Base-by-base conservation (phyloP, 2,113 vertebrate species). In the Acanthochromis polyacanthus region DNA sequence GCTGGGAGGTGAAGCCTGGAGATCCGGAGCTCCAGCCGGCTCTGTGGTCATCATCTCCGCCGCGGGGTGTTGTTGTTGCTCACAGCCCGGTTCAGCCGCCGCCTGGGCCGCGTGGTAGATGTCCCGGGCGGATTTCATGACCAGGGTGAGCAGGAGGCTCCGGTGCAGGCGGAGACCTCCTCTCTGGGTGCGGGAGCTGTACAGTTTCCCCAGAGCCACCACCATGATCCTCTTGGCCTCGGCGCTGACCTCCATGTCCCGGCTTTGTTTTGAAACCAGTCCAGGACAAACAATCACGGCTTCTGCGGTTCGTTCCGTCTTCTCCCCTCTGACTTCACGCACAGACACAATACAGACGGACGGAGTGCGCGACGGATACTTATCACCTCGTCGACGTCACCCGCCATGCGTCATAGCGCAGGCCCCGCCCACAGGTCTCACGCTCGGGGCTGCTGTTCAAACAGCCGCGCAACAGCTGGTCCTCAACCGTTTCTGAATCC, bases 151-250 rank as follows among this genome's bases (percentile, higher is more conserved):
- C 17, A 92, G 88, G 62, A 93, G 92, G 52, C 88, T 90, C 53
- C 88, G 83, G 82, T 93, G 90, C 22, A 93, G 86, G 6, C 88
- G 86, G 4, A 91, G 85, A 55, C 92, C 92, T 20, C 92, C 92
- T 66, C 89, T 59, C 50, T 92, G 89, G 23, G 82, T 67, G 5
- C 89, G 85, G 8, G 90, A 91, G 83, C 85, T 82, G 85, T 93
- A 90, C 56, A 93, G 87, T 78, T 93, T 93, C 46, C 89, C 92
- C 74, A 90, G 45, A 66, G 90, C 90, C 23, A 90, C 85, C 1
- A 90, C 90, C 88, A 91, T 91, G 67, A 93, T 91, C 89, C 90
- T 89, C 80, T 91, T 92, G 85, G 92, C 92, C 89, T 92, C 81
- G 0, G 73, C 59, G 76, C 83, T 91, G 86, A 90, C 88, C 84